Conservation (phyloP, 1,140 invertebrate genomes). For the Monomorium pharaonis region DNA sequence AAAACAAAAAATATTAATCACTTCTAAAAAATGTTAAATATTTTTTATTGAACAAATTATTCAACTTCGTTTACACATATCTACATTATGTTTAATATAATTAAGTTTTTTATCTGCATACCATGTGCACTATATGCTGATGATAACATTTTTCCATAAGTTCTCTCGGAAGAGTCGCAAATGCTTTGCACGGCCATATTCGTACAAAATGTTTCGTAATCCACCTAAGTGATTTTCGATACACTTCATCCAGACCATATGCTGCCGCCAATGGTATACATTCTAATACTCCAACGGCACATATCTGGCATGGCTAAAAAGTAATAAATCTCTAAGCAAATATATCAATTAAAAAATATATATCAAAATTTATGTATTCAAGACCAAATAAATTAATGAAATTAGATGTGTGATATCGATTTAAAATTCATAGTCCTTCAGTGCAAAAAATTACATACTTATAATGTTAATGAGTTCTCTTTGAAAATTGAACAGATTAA, state of each 20-base stretch:
- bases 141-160: slow-evolving; percentile 93
- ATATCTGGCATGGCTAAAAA: slow-evolving; percentile 91
- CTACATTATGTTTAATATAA: background rate
- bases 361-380: background rate
- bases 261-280: slow-evolving; percentile 92
- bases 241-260: slow-evolving; percentile 94
- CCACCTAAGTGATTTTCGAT: slow-evolving; percentile 93
- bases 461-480: background rate
- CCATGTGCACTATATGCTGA: slow-evolving; percentile 92
- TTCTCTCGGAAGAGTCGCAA: slow-evolving; percentile 92
- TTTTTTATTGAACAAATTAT: background rate
- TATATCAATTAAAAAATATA: background rate
- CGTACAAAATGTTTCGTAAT: slow-evolving; percentile 93
- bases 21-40: background rate
- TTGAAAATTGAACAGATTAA: background rate
- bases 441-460: background rate
- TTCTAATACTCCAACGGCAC: slow-evolving; percentile 92
- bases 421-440: background rate
- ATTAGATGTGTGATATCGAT: background rate
- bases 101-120: slow-evolving; percentile 52
- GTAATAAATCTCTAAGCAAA: slow-evolving; percentile 15
- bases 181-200: slow-evolving; percentile 94
- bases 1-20: background rate
- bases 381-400: background rate
- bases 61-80: background rate